A percentile compares a stretch with the other conserved stretches of the same genome.
Conservation (phyloP, 92 coral and sea anemone genomes). For the Micromussa lordhowensis region DNA sequence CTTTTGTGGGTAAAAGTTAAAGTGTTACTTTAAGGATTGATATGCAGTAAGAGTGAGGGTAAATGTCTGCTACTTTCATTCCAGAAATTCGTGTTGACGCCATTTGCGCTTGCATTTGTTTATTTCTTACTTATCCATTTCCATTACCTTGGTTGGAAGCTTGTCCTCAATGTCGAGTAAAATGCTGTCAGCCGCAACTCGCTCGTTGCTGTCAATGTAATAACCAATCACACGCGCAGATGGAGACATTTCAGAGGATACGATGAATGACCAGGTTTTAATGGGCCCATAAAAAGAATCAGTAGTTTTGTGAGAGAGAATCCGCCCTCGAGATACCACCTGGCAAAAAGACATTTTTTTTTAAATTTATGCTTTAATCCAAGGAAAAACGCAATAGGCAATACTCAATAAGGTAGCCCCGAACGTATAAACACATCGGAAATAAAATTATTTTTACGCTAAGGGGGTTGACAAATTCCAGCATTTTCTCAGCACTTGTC, state of each 20-base stretch:
- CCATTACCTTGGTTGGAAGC: slow-evolving; percentile 85
- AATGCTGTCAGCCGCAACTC: slow-evolving; percentile 83
- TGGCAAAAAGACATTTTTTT: neutral
- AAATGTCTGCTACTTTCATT: no score
- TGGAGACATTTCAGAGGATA: slow-evolving; percentile 83
- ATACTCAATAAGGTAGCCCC: neutral
- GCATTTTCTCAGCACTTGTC: no score
- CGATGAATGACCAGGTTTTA: slow-evolving; percentile 73
- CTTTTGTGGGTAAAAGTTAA: no score
- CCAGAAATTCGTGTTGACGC: no score
- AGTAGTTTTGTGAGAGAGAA: slow-evolving; percentile 67
- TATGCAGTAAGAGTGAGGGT: no score
- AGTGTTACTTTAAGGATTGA: no score
- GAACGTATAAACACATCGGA: neutral
- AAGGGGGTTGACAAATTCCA: no score
- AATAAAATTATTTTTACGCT: neutral
- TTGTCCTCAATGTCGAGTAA: slow-evolving; percentile 76
- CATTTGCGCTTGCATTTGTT: no score
- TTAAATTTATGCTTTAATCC: neutral
- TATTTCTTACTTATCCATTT: no score
- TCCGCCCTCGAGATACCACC: slow-evolving; percentile 86
- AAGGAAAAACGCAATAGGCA: neutral
- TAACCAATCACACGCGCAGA: slow-evolving; percentile 83
- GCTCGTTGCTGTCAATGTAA: slow-evolving; percentile 60
- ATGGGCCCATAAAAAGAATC: slow-evolving; percentile 71